Conservation (phyloP, 2,113 vertebrate genomes). For the Colius striatus region DNA sequence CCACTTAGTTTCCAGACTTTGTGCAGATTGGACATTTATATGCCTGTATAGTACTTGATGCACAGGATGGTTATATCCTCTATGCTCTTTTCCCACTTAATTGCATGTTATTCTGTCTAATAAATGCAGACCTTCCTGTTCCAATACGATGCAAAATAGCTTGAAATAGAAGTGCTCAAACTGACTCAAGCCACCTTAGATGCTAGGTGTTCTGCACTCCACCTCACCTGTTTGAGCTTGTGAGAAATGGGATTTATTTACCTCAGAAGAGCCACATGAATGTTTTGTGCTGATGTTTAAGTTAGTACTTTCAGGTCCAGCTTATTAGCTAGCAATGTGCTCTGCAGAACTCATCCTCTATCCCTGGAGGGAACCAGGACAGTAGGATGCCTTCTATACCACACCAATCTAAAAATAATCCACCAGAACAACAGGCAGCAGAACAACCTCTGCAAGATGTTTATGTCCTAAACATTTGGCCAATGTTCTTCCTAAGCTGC, state of each 20-base stretch:
- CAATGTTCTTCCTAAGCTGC: neutral
- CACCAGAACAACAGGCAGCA: conserved; percentile 31
- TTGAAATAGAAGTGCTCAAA: neutral
- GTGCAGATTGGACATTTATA: neutral
- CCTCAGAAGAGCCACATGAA: neutral
- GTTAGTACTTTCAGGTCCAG: neutral
- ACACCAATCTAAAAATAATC: conserved; percentile 38
- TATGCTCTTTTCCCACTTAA: neutral
- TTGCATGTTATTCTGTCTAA: neutral
- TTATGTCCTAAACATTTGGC: conserved; percentile 21
- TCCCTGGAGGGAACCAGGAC: neutral
- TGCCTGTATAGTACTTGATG: neutral
- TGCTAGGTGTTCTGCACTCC: neutral
- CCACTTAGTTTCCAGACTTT: neutral
- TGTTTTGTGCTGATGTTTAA: neutral
- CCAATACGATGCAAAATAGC: neutral
- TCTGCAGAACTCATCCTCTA: neutral
- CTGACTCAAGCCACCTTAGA: neutral
- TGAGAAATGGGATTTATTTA: neutral
- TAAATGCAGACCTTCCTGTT: neutral
- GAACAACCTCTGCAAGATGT: conserved; percentile 13
- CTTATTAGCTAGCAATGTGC: neutral
- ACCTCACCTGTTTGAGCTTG: neutral
- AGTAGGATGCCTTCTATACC: neutral
- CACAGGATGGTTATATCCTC: neutral